Evolutionary conservation across 1,140 invertebrate genomes (phyloP).

Genomic region (Philotrypesis tridentata): DNA sequence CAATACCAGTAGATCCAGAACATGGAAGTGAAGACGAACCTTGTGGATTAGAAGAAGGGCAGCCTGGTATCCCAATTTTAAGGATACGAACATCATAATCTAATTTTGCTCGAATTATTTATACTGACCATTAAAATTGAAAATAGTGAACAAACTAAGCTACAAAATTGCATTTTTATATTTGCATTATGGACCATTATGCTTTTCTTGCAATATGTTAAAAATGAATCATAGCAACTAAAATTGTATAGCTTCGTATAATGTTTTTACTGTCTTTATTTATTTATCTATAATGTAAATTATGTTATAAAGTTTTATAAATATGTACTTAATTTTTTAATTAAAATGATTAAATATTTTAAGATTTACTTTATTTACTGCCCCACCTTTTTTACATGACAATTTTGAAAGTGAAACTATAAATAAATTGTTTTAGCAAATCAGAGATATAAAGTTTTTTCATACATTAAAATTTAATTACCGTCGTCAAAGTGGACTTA

Average conservation of each 20-base stretch:
- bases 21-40: slow-evolving; percentile 15
- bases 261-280: no score
- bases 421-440: no score
- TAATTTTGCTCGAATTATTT: neutral
- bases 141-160: neutral
- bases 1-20: neutral
- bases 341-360: no score
- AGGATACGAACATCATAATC: slow-evolving; percentile 24
- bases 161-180: neutral
- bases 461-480: no score
- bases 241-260: neutral
- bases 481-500: no score
- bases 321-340: no score
- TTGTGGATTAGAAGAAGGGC: slow-evolving; percentile 19
- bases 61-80: slow-evolving; percentile 7
- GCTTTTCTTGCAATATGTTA: neutral
- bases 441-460: no score
- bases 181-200: neutral
- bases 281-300: no score
- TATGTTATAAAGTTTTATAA: no score
- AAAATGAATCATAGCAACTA: neutral
- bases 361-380: no score
- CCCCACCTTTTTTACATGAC: no score
- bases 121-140: neutral
- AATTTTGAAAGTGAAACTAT: no score